phyloP scores from a whole-genome alignment of 2,113 vertebrate genomes.

The Climacteris rufus region DNA sequence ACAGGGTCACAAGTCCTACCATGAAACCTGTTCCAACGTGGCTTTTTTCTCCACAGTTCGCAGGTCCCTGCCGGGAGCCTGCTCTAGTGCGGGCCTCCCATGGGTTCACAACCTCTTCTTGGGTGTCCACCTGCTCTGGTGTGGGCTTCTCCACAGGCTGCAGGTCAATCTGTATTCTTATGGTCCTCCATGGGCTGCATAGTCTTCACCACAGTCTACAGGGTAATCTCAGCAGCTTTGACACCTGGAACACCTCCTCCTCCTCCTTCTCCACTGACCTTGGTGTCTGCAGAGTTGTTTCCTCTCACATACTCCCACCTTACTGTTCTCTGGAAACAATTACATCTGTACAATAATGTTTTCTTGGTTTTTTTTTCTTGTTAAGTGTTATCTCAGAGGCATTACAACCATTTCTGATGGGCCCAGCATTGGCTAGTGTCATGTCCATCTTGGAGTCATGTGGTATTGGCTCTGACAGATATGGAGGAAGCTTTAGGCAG shows the following conservation, averaged over 20 bases:
- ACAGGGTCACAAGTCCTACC: not conserved
- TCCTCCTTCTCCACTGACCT: not conserved
- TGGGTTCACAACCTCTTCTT: not conserved
- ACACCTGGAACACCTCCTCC: not conserved
- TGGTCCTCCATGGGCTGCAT: not conserved
- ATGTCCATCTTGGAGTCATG: not conserved
- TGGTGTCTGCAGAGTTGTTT: not conserved
- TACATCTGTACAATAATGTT: not conserved
- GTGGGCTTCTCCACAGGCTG: not conserved
- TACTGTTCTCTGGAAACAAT: not conserved
- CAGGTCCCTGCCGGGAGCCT: not conserved
- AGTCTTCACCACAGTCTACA: not conserved
- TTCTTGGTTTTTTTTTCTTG: too few relatives aligned
- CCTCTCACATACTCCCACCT: not conserved
- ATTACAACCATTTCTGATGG: not conserved
- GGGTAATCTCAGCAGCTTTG: not conserved
- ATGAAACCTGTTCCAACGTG: not conserved
- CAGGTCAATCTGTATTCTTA: not conserved
- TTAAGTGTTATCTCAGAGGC: not conserved
- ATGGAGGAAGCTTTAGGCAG: not conserved
- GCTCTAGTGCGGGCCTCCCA: not conserved
- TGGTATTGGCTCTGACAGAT: not conserved
- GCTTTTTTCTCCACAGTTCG: not conserved
- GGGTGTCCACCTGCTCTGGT: too few relatives aligned
- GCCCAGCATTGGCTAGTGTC: not conserved